Evolutionary conservation across 1,140 invertebrate genomes (phyloP).

Genomic region (Lepidurus packardi): DNA sequence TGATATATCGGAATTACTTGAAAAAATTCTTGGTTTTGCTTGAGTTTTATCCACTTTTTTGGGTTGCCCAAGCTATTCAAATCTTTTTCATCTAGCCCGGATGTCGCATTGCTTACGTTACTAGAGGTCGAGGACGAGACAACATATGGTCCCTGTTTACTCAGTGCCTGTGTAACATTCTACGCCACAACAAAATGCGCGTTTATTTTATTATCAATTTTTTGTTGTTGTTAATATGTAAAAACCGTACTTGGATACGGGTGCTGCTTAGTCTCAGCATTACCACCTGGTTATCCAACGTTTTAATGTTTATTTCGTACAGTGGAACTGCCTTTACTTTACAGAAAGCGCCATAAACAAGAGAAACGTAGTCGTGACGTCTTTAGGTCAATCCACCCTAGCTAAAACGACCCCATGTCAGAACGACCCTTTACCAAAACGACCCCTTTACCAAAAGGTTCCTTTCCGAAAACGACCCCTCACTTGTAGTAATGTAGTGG

Average conservation of each 20-base stretch:
- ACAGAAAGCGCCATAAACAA: no score
- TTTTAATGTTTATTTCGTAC: background rate
- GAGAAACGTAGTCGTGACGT: no score
- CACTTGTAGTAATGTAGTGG: no score
- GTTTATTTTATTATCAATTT: background rate
- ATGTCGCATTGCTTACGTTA: background rate
- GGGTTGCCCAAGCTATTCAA: background rate
- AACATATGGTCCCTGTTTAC: background rate
- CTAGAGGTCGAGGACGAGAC: background rate
- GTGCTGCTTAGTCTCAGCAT: background rate
- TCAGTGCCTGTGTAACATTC: background rate
- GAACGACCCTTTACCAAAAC: no score
- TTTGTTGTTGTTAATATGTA: background rate
- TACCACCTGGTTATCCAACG: background rate
- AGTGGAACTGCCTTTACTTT: background rate
- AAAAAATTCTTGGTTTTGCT: background rate
- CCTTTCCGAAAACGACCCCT: no score
- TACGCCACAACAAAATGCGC: background rate
- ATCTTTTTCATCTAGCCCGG: background rate
- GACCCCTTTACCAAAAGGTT: no score
- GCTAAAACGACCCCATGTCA: no score
- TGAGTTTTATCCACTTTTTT: background rate
- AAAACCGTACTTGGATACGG: background rate
- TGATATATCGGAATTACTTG: background rate
- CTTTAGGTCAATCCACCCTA: no score